phyloP scores from a whole-genome alignment of 2,113 vertebrate species.

The Glaucomys volans region DNA sequence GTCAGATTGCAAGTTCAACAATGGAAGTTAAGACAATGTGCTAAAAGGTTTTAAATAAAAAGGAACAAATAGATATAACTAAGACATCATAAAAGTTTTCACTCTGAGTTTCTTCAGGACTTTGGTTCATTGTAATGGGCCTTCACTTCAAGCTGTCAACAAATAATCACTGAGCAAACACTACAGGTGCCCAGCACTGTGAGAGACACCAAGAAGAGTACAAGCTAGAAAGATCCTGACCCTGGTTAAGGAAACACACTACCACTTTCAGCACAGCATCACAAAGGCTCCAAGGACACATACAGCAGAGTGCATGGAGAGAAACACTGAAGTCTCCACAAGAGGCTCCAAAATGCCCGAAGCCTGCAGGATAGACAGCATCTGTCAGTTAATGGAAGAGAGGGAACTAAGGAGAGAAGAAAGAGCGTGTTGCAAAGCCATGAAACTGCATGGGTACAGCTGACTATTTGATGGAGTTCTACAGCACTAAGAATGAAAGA shows the following conservation, averaged over 20 bases:
- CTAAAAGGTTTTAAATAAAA: not conserved
- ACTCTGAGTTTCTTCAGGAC: not conserved
- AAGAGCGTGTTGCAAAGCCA: not conserved
- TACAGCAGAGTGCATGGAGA: not conserved
- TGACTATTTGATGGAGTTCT: fast-evolving
- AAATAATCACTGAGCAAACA: not conserved
- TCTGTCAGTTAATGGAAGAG: not conserved
- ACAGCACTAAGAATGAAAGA: not conserved
- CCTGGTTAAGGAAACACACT: not conserved
- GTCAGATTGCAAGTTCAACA: not conserved
- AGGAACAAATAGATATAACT: not conserved
- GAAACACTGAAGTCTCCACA: not conserved
- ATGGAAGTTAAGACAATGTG: not conserved
- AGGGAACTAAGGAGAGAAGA: not conserved
- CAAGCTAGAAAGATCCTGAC: not conserved
- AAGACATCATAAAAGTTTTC: not conserved
- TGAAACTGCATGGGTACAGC: not conserved
- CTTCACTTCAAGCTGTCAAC: not conserved
- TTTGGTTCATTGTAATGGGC: not conserved
- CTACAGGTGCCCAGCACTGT: not conserved
- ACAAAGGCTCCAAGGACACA: not conserved
- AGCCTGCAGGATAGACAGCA: not conserved
- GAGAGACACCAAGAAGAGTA: not conserved
- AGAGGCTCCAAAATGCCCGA: not conserved
- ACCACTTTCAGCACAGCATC: not conserved